Conservation (phyloP, 92 coral and sea anemone genomes). For the Virgularia gustaviana region DNA sequence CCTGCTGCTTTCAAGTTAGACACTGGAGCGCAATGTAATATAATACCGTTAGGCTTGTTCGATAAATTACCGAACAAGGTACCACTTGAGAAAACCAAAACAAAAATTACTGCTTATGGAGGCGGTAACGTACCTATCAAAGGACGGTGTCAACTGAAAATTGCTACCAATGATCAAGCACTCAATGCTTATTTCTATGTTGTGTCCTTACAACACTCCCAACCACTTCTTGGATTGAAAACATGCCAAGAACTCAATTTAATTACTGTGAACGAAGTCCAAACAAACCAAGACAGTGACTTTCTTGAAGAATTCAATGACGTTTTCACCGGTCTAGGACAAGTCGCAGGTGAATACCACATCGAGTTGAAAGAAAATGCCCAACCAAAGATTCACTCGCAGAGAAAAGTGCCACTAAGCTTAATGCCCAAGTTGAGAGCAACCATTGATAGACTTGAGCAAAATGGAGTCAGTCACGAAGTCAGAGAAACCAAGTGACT, state of each 20-base stretch:
- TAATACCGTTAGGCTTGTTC: constrained; percentile 15
- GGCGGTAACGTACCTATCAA: constrained; percentile 19
- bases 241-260: constrained; percentile 26
- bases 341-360: constrained; percentile 17
- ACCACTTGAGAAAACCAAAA: constrained; percentile 14
- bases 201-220: constrained; percentile 3
- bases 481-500: constrained; percentile 44
- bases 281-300: neutral
- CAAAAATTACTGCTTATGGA: constrained; percentile 21
- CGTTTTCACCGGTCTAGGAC: constrained; percentile 36
- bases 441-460: constrained; percentile 16
- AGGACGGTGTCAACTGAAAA: constrained; percentile 28
- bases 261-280: constrained; percentile 9
- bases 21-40: constrained; percentile 51
- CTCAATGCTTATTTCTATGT: neutral
- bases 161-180: constrained; percentile 3
- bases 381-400: constrained; percentile 2
- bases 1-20: constrained; percentile 39
- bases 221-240: constrained; percentile 26
- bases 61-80: neutral
- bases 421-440: neutral
- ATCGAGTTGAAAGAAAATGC: constrained; percentile 21
- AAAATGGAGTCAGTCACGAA: constrained; percentile 22
- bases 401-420: constrained; percentile 7
- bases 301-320: neutral